Conservation (phyloP, 2,113 vertebrate genomes). For the Phalacrocorax aristotelis region DNA sequence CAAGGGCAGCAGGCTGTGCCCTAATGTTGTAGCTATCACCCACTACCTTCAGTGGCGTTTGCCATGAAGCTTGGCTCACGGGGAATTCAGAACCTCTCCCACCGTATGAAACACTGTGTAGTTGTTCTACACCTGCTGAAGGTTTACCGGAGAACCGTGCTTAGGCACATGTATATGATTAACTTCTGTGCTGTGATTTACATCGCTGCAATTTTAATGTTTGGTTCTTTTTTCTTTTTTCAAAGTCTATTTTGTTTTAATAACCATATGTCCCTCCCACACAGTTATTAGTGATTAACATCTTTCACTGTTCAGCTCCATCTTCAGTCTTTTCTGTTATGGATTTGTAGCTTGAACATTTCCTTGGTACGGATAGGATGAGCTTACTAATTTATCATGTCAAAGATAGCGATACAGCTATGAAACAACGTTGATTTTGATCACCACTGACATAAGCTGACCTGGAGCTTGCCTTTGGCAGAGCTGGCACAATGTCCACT, state of each 20-base stretch:
- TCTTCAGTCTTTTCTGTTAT: not conserved
- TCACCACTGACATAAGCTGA: not conserved
- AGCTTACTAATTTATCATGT: not conserved
- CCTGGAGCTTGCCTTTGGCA: not conserved
- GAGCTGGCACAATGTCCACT: not conserved
- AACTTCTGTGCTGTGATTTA: not conserved
- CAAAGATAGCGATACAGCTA: not conserved
- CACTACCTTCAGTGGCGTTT: not conserved
- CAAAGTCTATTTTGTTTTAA: not conserved
- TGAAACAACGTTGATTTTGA: not conserved
- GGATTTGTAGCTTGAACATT: not conserved
- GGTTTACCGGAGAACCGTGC: not conserved
- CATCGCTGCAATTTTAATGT: not conserved
- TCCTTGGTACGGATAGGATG: not conserved
- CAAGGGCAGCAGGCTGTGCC: not conserved
- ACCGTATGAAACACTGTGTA: not conserved
- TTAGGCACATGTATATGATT: not conserved
- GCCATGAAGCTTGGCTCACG: rapidly evolving
- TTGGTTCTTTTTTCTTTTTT: not conserved
- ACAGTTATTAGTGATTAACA: not conserved
- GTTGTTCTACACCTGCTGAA: not conserved
- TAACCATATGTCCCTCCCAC: not conserved
- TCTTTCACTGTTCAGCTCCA: not conserved
- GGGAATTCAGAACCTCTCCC: not conserved
- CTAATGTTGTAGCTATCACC: not conserved